Conservation (phyloP, 2,113 vertebrate genomes). For the Canis aureus region DNA sequence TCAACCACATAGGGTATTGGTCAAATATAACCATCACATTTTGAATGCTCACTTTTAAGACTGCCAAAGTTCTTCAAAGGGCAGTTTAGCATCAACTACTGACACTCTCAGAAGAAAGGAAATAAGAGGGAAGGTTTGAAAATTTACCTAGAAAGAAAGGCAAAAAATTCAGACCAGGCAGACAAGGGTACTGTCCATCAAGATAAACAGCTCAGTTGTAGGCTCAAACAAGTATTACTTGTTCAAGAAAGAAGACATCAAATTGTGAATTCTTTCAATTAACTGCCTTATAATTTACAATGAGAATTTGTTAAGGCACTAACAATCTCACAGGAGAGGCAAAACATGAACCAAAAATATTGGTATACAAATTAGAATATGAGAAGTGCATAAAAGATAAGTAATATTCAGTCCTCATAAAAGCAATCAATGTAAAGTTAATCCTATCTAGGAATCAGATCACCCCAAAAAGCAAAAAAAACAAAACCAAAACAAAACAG, state of each 20-base stretch:
- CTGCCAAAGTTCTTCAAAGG: not conserved
- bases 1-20: not conserved
- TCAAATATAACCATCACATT: not conserved
- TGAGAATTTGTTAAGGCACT: not conserved
- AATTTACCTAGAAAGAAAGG: not conserved
- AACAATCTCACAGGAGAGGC: not conserved
- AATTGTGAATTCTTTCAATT: not conserved
- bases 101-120: not conserved
- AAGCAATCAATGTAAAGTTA: not conserved
- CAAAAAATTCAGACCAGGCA: not conserved
- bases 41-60: slow-evolving; percentile 17
- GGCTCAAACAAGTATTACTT: not conserved
- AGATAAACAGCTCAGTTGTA: not conserved
- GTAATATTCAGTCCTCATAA: not conserved
- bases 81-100: not conserved
- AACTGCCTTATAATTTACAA: not conserved
- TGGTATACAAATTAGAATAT: not conserved
- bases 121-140: not conserved
- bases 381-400: not conserved
- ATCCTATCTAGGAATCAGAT: not conserved
- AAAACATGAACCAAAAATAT: not conserved
- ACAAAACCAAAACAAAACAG: not conserved
- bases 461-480: not conserved
- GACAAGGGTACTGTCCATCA: not conserved
- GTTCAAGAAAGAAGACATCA: not conserved